Evolutionary conservation across 2,797 vertebrate genomes (phyloP).

Genomic region (Balearica regulorum): DNA sequence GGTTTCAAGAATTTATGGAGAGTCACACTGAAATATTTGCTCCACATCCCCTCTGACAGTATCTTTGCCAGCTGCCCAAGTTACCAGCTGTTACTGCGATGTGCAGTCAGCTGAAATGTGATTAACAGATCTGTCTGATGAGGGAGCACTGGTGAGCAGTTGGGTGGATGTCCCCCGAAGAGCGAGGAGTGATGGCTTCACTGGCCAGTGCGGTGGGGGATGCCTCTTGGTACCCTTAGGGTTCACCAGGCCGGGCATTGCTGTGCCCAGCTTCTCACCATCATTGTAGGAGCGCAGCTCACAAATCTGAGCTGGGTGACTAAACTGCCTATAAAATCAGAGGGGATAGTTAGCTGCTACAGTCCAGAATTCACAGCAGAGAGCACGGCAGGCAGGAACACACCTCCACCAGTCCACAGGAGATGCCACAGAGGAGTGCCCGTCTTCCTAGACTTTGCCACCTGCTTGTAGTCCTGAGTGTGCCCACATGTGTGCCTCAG

Average conservation of each 20-base stretch:
- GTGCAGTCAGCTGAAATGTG: neutral
- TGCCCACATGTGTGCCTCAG: rapidly evolving
- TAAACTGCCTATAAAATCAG: neutral
- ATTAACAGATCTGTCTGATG: neutral
- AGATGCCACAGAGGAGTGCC: neutral
- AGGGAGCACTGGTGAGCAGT: neutral
- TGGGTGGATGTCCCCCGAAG: neutral
- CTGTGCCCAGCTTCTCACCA: neutral
- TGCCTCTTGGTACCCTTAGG: neutral
- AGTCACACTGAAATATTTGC: neutral
- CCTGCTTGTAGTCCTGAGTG: neutral
- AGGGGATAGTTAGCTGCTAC: neutral
- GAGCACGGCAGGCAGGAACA: neutral
- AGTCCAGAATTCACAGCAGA: neutral
- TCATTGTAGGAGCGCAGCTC: neutral
- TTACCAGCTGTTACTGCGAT: neutral
- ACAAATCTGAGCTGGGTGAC: neutral
- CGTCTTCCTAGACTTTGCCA: neutral
- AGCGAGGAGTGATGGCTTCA: neutral
- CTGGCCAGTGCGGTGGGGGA: neutral
- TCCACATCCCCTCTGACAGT: neutral
- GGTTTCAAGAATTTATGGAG: neutral
- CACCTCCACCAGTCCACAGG: neutral
- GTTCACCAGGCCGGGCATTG: neutral
- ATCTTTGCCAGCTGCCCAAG: neutral